Evolutionary conservation across 2,888 invertebrate species (phyloP).

Genomic region (Heteromurus nitidus): DNA sequence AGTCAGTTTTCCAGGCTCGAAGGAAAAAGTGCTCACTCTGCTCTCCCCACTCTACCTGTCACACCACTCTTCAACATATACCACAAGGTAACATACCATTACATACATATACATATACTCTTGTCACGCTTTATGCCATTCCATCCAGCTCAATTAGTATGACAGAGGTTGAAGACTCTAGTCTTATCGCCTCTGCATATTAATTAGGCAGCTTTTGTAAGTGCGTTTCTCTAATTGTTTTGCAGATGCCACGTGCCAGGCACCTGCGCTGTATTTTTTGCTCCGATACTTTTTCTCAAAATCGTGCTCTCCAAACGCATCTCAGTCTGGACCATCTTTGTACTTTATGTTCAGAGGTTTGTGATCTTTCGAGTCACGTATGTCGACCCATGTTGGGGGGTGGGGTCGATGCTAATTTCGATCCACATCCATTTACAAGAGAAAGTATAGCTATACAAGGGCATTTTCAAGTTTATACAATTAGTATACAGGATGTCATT

Average conservation of each 20-base stretch:
- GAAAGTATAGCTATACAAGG: neutral
- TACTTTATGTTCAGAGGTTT: neutral
- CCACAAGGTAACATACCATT: too few relatives aligned
- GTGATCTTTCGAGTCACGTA: neutral
- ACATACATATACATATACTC: too few relatives aligned
- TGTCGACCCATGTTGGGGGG: neutral
- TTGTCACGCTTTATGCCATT: too few relatives aligned
- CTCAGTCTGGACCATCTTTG: neutral
- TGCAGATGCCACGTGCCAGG: neutral
- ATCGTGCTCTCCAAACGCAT: neutral
- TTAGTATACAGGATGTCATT: neutral
- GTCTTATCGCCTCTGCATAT: too few relatives aligned
- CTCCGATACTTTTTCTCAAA: neutral
- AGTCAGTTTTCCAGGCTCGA: too few relatives aligned
- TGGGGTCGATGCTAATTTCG: neutral
- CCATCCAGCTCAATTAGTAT: too few relatives aligned
- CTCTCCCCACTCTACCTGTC: too few relatives aligned
- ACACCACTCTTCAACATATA: too few relatives aligned
- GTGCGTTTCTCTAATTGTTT: too few relatives aligned
- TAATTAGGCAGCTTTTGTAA: too few relatives aligned
- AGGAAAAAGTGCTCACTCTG: too few relatives aligned
- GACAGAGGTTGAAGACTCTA: too few relatives aligned
- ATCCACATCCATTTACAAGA: neutral
- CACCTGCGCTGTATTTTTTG: slow-evolving; percentile 1
- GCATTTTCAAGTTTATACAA: neutral